Conservation (phyloP, 2,113 vertebrate genomes). For the Boulengeromyrus knoepffleri region DNA sequence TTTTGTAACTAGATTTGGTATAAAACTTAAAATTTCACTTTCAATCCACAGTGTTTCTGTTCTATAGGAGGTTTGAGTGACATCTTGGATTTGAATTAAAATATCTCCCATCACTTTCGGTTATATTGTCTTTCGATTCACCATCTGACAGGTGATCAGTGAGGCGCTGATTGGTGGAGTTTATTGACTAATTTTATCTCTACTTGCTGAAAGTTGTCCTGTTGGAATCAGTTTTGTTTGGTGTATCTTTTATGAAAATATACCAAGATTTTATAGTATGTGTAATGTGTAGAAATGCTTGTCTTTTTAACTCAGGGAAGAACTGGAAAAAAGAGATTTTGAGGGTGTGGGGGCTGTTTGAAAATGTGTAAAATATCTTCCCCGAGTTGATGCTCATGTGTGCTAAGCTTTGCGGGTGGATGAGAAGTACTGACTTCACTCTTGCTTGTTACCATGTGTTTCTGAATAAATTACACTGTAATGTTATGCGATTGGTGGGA, state of each 20-base stretch:
- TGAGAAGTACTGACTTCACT: neutral
- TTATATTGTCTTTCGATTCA: neutral
- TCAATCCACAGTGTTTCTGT: neutral
- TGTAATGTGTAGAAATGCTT: too few species aligned
- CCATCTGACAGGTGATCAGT: neutral
- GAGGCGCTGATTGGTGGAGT: neutral
- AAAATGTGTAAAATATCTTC: neutral
- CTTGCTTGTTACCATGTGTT: neutral
- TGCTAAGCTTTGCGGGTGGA: neutral
- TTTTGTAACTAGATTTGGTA: neutral
- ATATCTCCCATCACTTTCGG: neutral
- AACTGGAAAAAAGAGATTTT: slow-evolving; percentile 25
- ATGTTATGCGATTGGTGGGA: neutral
- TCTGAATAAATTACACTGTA: neutral
- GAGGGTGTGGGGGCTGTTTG: neutral
- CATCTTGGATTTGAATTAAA: neutral
- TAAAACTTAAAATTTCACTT: neutral
- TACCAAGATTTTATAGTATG: neutral
- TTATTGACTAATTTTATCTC: neutral
- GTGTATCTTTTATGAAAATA: neutral
- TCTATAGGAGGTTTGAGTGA: neutral
- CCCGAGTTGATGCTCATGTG: neutral
- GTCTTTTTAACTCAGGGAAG: slow-evolving; percentile 33
- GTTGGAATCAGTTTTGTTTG: neutral
- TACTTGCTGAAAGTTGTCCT: neutral